A percentile compares a stretch with the other conserved stretches of the same genome.
These are phyloP conservation scores for Trachelus stipa DNA, from an alignment of 2,888 invertebrate species.

Conservation along the genomic window DNA sequence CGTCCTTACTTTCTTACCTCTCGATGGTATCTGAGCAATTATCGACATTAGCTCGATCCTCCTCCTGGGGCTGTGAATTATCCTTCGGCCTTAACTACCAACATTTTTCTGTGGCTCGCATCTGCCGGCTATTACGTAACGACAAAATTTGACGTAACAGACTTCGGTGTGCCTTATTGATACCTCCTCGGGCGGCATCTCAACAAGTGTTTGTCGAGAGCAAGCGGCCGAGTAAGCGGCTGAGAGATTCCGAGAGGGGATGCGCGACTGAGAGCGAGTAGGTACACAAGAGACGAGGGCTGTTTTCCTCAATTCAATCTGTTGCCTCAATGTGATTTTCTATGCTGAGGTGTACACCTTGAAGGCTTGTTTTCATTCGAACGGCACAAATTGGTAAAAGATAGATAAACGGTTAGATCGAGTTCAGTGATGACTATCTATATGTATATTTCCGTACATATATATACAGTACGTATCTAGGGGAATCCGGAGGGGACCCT, in stretches of 20 bases:
- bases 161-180: conserved; percentile 20
- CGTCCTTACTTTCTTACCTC: neutral
- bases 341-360: conserved; percentile 15
- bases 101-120: neutral
- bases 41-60: neutral
- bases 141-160: neutral
- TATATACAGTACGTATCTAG: neutral
- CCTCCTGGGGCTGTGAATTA: neutral
- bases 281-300: conserved; percentile 16
- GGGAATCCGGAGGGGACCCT: neutral
- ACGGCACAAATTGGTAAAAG: neutral
- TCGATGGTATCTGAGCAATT: neutral
- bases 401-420: neutral
- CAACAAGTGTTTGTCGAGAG: conserved; percentile 33
- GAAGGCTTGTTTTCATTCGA: conserved; percentile 18
- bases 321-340: conserved; percentile 22
- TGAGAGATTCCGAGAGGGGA: conserved; percentile 11
- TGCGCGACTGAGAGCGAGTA: conserved; percentile 20
- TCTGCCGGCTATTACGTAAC: neutral
- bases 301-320: conserved; percentile 41
- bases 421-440: neutral
- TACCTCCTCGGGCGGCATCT: conserved; percentile 27
- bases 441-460: no score
- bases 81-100: neutral
- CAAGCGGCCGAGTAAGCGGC: conserved; percentile 16